Conservation (phyloP, 2,888 invertebrate species). For the Drosophila birchii region DNA sequence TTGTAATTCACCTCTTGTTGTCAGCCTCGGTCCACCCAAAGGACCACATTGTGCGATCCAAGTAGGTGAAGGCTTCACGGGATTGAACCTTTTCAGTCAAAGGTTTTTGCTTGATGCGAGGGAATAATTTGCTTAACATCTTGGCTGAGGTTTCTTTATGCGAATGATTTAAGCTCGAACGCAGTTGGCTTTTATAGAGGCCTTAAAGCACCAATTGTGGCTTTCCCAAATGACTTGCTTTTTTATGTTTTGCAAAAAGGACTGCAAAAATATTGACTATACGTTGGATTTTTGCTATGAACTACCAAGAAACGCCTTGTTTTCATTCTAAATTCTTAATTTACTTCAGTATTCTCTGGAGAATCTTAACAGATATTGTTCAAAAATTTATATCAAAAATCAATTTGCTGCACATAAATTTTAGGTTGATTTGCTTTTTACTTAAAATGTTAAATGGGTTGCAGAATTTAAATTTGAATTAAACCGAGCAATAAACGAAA, state of each 20-base stretch:
- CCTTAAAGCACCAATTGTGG: background rate
- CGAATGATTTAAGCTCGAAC: background rate
- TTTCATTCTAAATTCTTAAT: background rate
- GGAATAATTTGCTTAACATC: conserved; percentile 35
- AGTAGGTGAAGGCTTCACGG: conserved; percentile 51
- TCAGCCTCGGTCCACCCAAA: conserved; percentile 22
- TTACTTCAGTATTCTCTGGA: no score
- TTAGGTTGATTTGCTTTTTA: no score
- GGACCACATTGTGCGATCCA: conserved; percentile 51
- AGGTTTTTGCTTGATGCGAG: conserved; percentile 5
- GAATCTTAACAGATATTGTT: no score
- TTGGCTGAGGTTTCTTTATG: background rate
- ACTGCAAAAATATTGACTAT: background rate
- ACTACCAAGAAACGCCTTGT: background rate
- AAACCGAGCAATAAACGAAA: no score
- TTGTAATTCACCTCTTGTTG: conserved; percentile 5
- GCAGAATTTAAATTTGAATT: no score
- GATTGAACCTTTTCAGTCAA: conserved; percentile 29
- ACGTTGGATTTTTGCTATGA: background rate
- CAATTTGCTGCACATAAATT: no score
- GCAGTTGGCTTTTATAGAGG: conserved; percentile 24
- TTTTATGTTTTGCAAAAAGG: background rate
- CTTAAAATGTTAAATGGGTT: no score
- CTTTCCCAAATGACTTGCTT: background rate
- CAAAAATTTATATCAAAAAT: no score